These are phyloP conservation scores for Centroberyx gerrardi DNA, from an alignment of 2,797 vertebrate species.

Conservation along the genomic window DNA sequence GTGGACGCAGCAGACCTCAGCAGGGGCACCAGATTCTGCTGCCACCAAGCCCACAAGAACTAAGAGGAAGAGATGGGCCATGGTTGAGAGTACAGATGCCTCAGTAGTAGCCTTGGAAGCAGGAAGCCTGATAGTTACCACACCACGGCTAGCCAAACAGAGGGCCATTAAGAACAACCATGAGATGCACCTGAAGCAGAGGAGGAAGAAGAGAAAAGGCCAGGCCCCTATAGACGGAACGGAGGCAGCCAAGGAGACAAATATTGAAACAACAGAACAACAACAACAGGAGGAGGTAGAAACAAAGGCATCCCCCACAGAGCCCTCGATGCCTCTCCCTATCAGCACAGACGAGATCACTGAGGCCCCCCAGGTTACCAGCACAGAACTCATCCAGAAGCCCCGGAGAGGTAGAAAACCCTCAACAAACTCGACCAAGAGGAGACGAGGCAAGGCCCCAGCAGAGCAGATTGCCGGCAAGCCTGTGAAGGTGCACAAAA, in stretches of 20 bases:
- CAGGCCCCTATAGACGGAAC: conserved; percentile 60
- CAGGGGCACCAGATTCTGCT: conserved; percentile 20
- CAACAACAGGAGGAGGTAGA: conserved; percentile 54
- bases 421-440: conserved; percentile 74
- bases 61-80: conserved; percentile 85
- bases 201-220: conserved; percentile 84
- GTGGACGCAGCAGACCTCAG: conserved; percentile 50
- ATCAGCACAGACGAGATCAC: conserved; percentile 62
- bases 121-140: conserved; percentile 83
- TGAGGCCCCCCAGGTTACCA: conserved; percentile 55
- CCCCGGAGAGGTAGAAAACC: conserved; percentile 83
- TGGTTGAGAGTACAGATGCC: conserved; percentile 81
- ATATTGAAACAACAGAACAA: conserved; percentile 59
- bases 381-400: conserved; percentile 71
- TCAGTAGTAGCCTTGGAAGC: conserved; percentile 80
- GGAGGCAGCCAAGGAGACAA: conserved; percentile 59
- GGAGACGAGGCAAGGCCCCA: conserved; percentile 70
- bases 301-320: conserved; percentile 43
- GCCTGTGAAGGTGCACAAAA: conserved; percentile 80
- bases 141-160: conserved; percentile 88
- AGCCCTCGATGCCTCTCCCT: conserved; percentile 44
- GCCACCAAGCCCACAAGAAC: conserved; percentile 65
- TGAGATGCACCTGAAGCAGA: conserved; percentile 89
- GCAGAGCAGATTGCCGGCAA: conserved; percentile 64
- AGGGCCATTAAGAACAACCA: conserved; percentile 90